Evolutionary conservation across 2,888 invertebrate species (phyloP), one percentile per base, ranked within the genome.

Genomic region (Tholera decimalis): DNA sequence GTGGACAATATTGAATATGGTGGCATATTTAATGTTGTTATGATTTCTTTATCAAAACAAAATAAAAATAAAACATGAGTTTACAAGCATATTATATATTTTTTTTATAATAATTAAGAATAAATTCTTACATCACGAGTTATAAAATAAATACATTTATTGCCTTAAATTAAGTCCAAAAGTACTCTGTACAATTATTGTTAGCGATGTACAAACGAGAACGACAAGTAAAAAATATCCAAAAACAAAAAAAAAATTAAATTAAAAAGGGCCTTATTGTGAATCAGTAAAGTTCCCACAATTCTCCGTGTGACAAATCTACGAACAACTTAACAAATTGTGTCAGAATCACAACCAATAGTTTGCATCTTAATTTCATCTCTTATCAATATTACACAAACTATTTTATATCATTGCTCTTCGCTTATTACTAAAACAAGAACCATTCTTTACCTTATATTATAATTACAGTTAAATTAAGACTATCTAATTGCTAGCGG

Each of bases 91-190:
- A 95, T 94, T 92, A 94, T 95, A 95, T 95, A 93, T 93, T 94
- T 95, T 95, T 91, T 95, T 94, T 91, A 94, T 95, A 94, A 95
- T 95, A 95, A 94, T 95, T 95, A 95, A 93, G 95, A 94, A 95
- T 95, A 94, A 95, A 95, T 94, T 94, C 95, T 95, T 95, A 95
- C 94, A 94, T 95, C 95, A 94, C 95, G 91, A 95, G 94, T 95
- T 95, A 95, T 95, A 95, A 95, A 95, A 95, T 95, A 95, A 95
- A 95, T 95, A 95, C 95, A 95, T 95, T 95, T 95, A 95, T 95
- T 94, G 94, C 95, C 95, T 94, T 95, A 95, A 95, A 93, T 94
- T 95, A 95, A 94, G 95, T 95, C 93, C 94, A 93, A 95, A 95
- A 95, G 93, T 95, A 94, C 91, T 95, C 95, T 95, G 95, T 95